Percentiles rank a stretch among this genome's conserved stretches.
Conservation (phyloP, 2,113 vertebrate genomes). For the Muntiacus reevesi region DNA sequence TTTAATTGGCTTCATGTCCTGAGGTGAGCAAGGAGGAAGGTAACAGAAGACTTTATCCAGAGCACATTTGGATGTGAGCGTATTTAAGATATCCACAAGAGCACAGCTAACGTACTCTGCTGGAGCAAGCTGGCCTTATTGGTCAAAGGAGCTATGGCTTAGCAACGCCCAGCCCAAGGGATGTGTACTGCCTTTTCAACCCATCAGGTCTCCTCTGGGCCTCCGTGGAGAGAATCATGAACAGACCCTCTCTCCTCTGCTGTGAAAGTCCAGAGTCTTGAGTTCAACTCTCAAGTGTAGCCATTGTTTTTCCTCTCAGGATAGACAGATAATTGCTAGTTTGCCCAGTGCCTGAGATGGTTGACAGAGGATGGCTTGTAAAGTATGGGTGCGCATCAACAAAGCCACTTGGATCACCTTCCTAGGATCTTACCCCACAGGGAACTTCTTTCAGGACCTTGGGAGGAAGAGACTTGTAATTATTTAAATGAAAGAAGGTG, state of each 20-base stretch:
- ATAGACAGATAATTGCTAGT: neutral
- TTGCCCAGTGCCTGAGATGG: neutral
- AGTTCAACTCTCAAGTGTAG: neutral
- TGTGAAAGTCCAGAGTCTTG: neutral
- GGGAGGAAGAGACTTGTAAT: slow-evolving; percentile 39
- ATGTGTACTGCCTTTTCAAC: neutral
- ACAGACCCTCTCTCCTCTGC: neutral
- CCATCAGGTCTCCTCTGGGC: neutral
- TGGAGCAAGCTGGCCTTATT: neutral
- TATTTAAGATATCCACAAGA: neutral
- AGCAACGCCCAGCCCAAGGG: neutral
- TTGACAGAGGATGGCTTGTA: neutral
- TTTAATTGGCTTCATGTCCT: slow-evolving; percentile 65
- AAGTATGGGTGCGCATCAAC: neutral
- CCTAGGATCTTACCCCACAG: slow-evolving; percentile 1
- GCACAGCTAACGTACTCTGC: fast-evolving
- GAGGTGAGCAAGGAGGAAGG: slow-evolving; percentile 52
- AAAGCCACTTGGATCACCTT: slow-evolving; percentile 1
- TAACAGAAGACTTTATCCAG: neutral
- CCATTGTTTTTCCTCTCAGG: neutral
- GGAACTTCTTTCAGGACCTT: slow-evolving; percentile 46
- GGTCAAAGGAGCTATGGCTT: neutral
- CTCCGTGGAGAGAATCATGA: neutral
- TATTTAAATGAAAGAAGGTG: slow-evolving; percentile 48
- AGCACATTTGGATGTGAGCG: neutral